Percentiles rank a stretch among this genome's conserved stretches.
Conservation (phyloP, 2,797 vertebrate genomes). For the Hoplostethus mediterraneus region DNA sequence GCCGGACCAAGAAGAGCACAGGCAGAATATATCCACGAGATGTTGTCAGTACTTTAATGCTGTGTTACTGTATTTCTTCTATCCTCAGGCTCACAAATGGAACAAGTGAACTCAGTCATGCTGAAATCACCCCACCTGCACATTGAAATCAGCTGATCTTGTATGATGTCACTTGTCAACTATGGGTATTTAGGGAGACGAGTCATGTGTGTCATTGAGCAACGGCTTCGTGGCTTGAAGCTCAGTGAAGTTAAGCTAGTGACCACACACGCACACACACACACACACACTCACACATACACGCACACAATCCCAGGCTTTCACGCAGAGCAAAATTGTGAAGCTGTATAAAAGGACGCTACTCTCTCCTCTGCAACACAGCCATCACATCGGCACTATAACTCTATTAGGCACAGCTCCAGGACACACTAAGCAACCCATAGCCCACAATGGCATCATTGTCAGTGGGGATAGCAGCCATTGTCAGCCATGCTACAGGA, state of each 20-base stretch:
- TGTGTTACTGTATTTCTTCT: background rate
- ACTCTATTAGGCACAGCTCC: slow-evolving; percentile 85
- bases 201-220: slow-evolving; percentile 61
- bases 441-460: slow-evolving; percentile 81
- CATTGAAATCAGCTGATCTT: slow-evolving; percentile 37
- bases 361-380: slow-evolving; percentile 66
- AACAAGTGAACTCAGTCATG: slow-evolving; percentile 13
- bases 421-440: slow-evolving; percentile 79
- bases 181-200: slow-evolving; percentile 45
- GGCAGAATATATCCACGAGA: slow-evolving; percentile 25
- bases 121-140: slow-evolving; percentile 34
- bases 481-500: slow-evolving; percentile 80
- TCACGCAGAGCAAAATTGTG: slow-evolving; percentile 74
- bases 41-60: slow-evolving; percentile 16
- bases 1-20: slow-evolving; percentile 16
- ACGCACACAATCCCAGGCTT: slow-evolving; percentile 68
- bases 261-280: slow-evolving; percentile 43
- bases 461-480: slow-evolving; percentile 77
- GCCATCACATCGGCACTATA: slow-evolving; percentile 81
- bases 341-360: slow-evolving; percentile 75
- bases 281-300: slow-evolving; percentile 37
- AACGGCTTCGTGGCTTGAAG: slow-evolving; percentile 51
- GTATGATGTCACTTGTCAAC: slow-evolving; percentile 38
- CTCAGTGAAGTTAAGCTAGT: slow-evolving; percentile 59
- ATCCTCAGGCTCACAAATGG: slow-evolving; percentile 4